A percentile compares a stretch with the other conserved stretches of the same genome.
phyloP scores from a whole-genome alignment of 1,140 invertebrate species.

The Drosophila saltans region DNA sequence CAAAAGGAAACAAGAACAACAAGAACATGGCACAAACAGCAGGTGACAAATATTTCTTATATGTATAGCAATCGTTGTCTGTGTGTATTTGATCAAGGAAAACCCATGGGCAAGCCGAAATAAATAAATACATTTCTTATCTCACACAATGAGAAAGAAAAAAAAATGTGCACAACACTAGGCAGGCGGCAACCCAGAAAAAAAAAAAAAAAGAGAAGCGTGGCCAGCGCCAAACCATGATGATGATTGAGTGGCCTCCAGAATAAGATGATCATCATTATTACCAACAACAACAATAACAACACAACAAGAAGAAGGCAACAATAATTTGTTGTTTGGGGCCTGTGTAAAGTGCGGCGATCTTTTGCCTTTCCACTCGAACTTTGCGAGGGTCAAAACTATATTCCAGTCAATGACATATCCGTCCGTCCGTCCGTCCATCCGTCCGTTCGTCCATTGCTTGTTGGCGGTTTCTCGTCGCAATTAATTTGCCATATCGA shows the following conservation, averaged over 20 bases:
- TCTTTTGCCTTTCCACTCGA: slow-evolving; percentile 66
- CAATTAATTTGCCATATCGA: slow-evolving; percentile 68
- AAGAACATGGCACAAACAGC: slow-evolving; percentile 10
- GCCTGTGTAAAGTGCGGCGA: slow-evolving; percentile 73
- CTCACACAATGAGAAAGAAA: slow-evolving; percentile 41
- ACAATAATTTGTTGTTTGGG: slow-evolving; percentile 22
- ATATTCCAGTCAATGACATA: slow-evolving; percentile 77
- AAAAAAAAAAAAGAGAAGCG: slow-evolving; percentile 39
- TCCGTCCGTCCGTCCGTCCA: slow-evolving; percentile 11
- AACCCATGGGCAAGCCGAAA: slow-evolving; percentile 45
- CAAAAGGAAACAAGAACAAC: slow-evolving; percentile 42
- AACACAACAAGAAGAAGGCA: not conserved
- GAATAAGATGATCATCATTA: slow-evolving; percentile 9
- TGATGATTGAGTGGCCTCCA: slow-evolving; percentile 53
- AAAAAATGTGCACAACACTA: not conserved
- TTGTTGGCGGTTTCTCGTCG: slow-evolving; percentile 25
- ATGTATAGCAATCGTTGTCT: slow-evolving; percentile 32
- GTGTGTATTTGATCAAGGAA: slow-evolving; percentile 53
- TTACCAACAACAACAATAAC: no score
- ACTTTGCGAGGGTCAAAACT: slow-evolving; percentile 79
- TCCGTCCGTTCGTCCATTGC: slow-evolving; percentile 6
- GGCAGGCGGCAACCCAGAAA: no score
- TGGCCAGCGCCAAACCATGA: slow-evolving; percentile 32
- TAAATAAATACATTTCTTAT: slow-evolving; percentile 12
- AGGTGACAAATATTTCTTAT: slow-evolving; percentile 40